phyloP scores from a whole-genome alignment of 2,113 vertebrate genomes.

The Tragulus kanchil region DNA sequence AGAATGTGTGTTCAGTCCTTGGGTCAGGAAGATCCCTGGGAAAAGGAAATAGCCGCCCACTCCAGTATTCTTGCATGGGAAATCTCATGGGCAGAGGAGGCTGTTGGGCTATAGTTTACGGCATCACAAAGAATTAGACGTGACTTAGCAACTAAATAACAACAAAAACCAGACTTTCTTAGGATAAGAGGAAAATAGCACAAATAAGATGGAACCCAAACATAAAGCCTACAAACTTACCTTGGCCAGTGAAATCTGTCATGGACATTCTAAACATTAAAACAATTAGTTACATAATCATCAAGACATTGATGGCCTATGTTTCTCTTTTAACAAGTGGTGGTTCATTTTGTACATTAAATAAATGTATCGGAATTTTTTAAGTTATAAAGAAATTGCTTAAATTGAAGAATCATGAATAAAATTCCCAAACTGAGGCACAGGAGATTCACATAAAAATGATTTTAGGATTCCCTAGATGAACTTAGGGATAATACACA shows the following conservation, averaged over 20 bases:
- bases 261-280: not conserved
- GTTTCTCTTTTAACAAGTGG: not conserved
- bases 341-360: not conserved
- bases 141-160: not conserved
- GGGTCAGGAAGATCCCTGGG: not conserved
- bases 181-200: not conserved
- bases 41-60: not conserved
- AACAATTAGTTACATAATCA: not conserved
- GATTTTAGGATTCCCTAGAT: not conserved
- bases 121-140: not conserved
- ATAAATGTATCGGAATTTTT: not conserved
- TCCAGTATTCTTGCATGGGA: not conserved
- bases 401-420: not conserved
- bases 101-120: not conserved
- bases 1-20: not conserved
- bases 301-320: not conserved
- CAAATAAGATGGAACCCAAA: not conserved
- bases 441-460: not conserved
- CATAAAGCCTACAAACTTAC: not conserved
- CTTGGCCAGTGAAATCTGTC: not conserved
- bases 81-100: not conserved
- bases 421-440: not conserved
- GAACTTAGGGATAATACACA: not conserved
- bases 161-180: not conserved
- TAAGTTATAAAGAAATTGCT: not conserved